Conservation (phyloP, 2,113 vertebrate species). For the Sander lucioperca region DNA sequence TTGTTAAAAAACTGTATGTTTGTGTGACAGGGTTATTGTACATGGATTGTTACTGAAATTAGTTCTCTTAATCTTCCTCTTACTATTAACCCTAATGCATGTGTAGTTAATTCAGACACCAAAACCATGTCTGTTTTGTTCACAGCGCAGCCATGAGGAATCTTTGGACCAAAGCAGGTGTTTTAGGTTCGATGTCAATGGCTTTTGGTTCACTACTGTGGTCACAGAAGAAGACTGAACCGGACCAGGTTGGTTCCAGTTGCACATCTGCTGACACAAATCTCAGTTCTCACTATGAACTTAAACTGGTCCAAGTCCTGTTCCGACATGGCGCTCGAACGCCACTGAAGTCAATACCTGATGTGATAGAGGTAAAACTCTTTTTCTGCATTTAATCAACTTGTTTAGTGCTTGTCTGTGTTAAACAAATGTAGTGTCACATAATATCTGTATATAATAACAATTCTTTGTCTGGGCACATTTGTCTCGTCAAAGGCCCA, state of each 20-base stretch:
- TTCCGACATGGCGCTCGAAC: constrained; percentile 93
- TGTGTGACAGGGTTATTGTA: background rate
- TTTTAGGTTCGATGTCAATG: constrained; percentile 77
- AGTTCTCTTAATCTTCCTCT: no score
- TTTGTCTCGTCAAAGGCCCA: constrained; percentile 84
- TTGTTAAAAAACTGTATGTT: no score
- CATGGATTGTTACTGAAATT: background rate
- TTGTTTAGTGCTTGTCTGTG: background rate
- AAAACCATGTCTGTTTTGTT: background rate
- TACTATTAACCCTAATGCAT: background rate
- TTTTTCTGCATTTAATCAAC: background rate
- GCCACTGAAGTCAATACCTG: constrained; percentile 89
- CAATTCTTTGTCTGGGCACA: background rate
- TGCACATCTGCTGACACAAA: background rate
- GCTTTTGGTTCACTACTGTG: constrained; percentile 79
- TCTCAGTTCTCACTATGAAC: constrained; percentile 70
- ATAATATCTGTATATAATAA: background rate
- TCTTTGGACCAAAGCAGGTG: constrained; percentile 73
- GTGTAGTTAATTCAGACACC: background rate
- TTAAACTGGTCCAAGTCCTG: constrained; percentile 90
- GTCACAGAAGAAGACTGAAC: constrained; percentile 73
- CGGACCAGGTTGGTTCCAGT: constrained; percentile 3
- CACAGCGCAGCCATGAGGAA: constrained; percentile 73
- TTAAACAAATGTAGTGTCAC: background rate
- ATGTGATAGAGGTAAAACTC: constrained; percentile 83